Percentiles rank a stretch among this genome's conserved stretches.
phyloP scores from a whole-genome alignment of 2,113 vertebrate genomes.

The Macheiramphus alcinus region DNA sequence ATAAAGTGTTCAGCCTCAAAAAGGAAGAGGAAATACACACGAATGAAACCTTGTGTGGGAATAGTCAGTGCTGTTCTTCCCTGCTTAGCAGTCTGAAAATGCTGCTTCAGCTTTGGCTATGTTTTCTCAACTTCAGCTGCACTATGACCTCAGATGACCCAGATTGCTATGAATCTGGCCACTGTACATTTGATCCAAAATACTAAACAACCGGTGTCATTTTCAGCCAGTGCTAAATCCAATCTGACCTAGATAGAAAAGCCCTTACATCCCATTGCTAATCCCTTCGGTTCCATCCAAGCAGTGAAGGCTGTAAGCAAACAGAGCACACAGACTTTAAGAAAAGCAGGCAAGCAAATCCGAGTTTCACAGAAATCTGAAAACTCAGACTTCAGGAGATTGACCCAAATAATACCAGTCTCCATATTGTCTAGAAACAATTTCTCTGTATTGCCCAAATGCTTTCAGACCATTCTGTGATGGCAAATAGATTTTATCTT shows the following conservation, averaged over 20 bases:
- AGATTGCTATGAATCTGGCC: background rate
- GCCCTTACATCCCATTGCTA: background rate
- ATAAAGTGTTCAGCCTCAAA: background rate
- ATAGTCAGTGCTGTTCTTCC: background rate
- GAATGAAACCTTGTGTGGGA: background rate
- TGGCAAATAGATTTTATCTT: background rate
- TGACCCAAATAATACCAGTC: background rate
- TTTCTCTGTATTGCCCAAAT: background rate
- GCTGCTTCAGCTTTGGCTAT: background rate
- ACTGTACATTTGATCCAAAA: slow-evolving; percentile 8
- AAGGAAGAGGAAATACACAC: background rate
- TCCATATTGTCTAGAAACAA: background rate
- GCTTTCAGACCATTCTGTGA: background rate
- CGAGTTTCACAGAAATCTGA: background rate
- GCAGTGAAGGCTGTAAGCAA: background rate
- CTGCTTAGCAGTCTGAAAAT: background rate
- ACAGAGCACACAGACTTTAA: background rate
- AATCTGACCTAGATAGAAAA: slow-evolving; percentile 11
- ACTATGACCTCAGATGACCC: slow-evolving; percentile 6
- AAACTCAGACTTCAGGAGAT: background rate
- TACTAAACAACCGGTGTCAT: background rate
- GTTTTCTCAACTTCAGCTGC: slow-evolving; percentile 17
- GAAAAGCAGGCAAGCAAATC: background rate
- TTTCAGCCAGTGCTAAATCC: slow-evolving; percentile 17
- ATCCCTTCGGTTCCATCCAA: background rate